phyloP scores from a whole-genome alignment of 92 coral and sea anemone genomes.

The Anthopleura xanthogrammica region DNA sequence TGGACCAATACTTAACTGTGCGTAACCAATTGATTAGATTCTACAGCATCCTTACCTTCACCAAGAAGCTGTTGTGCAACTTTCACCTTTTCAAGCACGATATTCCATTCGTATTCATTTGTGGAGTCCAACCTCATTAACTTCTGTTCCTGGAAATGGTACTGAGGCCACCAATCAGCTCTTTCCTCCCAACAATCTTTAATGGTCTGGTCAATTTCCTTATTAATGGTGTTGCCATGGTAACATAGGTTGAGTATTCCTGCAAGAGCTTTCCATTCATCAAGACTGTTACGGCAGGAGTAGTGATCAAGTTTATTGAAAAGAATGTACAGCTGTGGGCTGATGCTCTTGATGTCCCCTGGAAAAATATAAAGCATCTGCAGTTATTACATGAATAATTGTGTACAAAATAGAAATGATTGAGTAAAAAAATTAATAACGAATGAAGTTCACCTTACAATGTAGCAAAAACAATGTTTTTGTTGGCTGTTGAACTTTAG shows the following conservation, averaged over 20 bases:
- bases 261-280: constrained; percentile 61
- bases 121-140: constrained; percentile 9
- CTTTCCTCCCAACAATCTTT: constrained; percentile 72
- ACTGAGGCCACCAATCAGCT: constrained; percentile 90
- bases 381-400: too few relatives aligned
- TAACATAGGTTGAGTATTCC: constrained; percentile 12
- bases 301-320: constrained; percentile 89
- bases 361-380: neutral
- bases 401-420: too few relatives aligned
- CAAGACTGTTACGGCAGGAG: constrained; percentile 47
- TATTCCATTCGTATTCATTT: constrained; percentile 25
- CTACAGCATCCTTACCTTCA: constrained; percentile 39
- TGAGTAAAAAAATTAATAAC: too few relatives aligned
- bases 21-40: too few relatives aligned
- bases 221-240: constrained; percentile 23
- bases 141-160: constrained; percentile 67
- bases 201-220: constrained; percentile 12
- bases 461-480: too few relatives aligned
- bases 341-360: constrained; percentile 32
- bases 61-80: constrained; percentile 64
- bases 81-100: constrained; percentile 54
- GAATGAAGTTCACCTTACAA: too few relatives aligned
- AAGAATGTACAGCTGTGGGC: constrained; percentile 9
- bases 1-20: too few relatives aligned
- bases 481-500: too few relatives aligned